phyloP scores from a whole-genome alignment of 64 coral and sea anemone genomes.

The Exaiptasia diaphana region DNA sequence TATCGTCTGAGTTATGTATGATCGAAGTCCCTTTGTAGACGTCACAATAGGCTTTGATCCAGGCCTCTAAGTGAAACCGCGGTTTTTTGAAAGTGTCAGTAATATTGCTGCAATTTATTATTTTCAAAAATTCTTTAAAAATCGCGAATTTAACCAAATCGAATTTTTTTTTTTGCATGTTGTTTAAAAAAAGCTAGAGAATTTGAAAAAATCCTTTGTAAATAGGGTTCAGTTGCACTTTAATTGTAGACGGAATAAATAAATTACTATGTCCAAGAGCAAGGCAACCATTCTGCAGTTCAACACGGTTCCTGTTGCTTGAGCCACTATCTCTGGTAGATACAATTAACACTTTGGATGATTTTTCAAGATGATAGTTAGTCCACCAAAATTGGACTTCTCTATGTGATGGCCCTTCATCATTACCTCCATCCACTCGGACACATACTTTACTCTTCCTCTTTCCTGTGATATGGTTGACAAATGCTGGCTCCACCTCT shows the following conservation, averaged over 20 bases:
- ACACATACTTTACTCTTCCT: constrained; percentile 18
- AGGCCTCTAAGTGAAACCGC: not conserved
- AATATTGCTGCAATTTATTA: not conserved
- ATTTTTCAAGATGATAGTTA: not conserved
- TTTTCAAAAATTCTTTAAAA: not conserved
- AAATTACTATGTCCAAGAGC: constrained; percentile 11
- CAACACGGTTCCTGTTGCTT: constrained; percentile 43
- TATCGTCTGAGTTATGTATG: not conserved
- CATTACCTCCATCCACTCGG: constrained; percentile 6
- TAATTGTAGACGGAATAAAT: constrained; percentile 37
- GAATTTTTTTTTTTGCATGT: too few species aligned
- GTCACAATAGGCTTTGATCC: not conserved
- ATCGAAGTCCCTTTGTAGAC: not conserved
- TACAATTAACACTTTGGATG: constrained; percentile 6
- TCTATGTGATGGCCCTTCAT: constrained; percentile 13
- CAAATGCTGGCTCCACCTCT: constrained; percentile 1
- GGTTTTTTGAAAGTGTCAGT: not conserved
- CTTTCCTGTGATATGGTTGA: not conserved
- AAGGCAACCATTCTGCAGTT: constrained; percentile 54
- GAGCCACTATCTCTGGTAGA: constrained; percentile 23
- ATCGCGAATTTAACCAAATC: not conserved
- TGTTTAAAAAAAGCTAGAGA: too few species aligned
- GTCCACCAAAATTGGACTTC: constrained; percentile 59
- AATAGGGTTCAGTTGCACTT: too few species aligned
- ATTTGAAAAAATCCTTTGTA: too few species aligned